Base-by-base conservation (phyloP, 1,140 invertebrate genomes). In the Homalodisca vitripennis region DNA sequence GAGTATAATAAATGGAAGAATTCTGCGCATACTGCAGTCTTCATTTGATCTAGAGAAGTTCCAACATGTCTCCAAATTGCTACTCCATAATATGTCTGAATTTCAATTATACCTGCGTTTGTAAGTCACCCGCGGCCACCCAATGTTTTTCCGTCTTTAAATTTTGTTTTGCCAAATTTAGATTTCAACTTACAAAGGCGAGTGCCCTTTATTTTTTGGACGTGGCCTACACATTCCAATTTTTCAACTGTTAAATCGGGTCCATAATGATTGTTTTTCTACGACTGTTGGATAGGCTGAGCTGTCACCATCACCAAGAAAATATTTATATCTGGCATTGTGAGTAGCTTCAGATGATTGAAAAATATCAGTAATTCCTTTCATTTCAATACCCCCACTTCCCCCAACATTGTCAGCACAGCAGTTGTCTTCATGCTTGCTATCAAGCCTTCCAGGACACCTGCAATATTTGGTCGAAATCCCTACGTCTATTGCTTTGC, bases 1-100 rank as follows among this genome's bases (percentile, higher is more conserved):
- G 76, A 77, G 30, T 75, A 80, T 41, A 69, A 69, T 22, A 75
- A 72, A 66, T 79, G 77, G 71, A 75, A 74, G 70, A 64, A 77
- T 26, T 74, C 75, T 64, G 75, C 74, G 76, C 73, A 76, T 26
- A 79, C 73, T 31, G 75, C 76, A 48, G 75, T 71, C 68, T 72
- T 75, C 76, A 77, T 79, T 31, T 78, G 66, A 57, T 77, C 70
- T 48, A 74, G 29, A 22, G 26, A 66, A 69, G 73, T 76, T 70
- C 74, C 73, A 67, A 17, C 48, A 69, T 77, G 73, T 69, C 74
- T 66, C 22, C 74, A 67, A 67, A 79, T 79, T 51, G 77, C 75
- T 69, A 67, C 17, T 12, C 34, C 17, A 31, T 67, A 67, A 53
- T 67, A 67, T 32, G 20, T 60, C 64, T 69, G 76, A 55, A 75